Evolutionary conservation across 2,888 invertebrate species (phyloP).

Genomic region (Cerastis leucographa): DNA sequence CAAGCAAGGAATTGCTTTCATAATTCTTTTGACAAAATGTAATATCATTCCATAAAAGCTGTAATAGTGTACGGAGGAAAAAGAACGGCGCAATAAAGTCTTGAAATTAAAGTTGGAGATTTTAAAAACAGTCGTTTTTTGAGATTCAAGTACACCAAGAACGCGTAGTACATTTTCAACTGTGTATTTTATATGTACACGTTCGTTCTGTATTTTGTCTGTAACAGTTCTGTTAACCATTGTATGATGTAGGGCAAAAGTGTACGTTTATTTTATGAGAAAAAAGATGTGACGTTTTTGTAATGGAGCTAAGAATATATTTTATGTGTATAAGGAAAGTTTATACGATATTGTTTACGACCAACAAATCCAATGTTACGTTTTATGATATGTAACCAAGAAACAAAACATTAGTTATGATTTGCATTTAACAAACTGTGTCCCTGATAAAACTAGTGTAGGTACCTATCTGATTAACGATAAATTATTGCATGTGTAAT

Average conservation of each 20-base stretch:
- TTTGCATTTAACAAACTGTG: neutral
- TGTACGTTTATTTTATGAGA: conserved; percentile 15
- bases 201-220: neutral
- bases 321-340: conserved; percentile 34
- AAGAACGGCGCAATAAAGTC: conserved; percentile 35
- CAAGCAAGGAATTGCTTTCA: conserved; percentile 33
- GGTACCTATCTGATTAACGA: neutral
- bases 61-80: conserved; percentile 17
- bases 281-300: conserved; percentile 34
- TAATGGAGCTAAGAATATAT: conserved; percentile 38
- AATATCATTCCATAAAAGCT: conserved; percentile 25
- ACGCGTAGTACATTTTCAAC: conserved; percentile 27
- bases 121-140: conserved; percentile 32
- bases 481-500: neutral
- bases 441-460: neutral
- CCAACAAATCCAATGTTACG: conserved; percentile 9
- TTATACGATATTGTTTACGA: conserved; percentile 5
- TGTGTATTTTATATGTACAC: conserved; percentile 10
- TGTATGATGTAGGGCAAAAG: conserved; percentile 7
- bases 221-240: neutral
- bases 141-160: conserved; percentile 10
- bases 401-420: neutral
- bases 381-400: neutral
- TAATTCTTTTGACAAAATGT: conserved; percentile 49
- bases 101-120: conserved; percentile 39